phyloP scores from a whole-genome alignment of 2,113 vertebrate genomes.

The Hippocampus guttulatus region DNA sequence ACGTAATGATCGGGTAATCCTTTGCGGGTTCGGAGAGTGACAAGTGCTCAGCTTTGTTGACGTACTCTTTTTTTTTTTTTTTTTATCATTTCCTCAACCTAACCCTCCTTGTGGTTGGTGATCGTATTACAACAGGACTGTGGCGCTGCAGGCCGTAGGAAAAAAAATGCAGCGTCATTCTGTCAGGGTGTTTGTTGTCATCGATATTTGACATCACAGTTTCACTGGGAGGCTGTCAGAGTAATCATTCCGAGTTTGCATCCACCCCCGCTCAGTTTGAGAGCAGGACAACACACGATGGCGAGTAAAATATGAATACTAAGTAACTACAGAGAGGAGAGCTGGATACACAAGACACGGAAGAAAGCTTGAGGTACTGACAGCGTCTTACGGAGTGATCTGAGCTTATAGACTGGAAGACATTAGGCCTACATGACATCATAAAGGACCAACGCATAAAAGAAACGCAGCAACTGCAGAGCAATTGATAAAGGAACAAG shows the following conservation, averaged over 20 bases:
- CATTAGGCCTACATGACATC: too few relatives aligned
- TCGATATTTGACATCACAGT: background rate
- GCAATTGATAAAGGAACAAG: too few relatives aligned
- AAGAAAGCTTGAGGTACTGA: too few relatives aligned
- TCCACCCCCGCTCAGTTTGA: slow-evolving; percentile 8
- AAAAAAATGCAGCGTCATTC: background rate
- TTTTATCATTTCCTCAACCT: background rate
- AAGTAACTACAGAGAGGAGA: too few relatives aligned
- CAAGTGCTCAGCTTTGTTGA: slow-evolving; percentile 46
- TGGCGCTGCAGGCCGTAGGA: background rate
- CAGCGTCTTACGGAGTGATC: too few relatives aligned
- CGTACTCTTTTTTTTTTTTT: too few relatives aligned
- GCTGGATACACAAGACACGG: too few relatives aligned
- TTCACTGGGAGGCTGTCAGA: too few relatives aligned
- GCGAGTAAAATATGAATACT: too few relatives aligned
- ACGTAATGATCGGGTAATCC: slow-evolving; percentile 49
- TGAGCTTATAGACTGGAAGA: too few relatives aligned
- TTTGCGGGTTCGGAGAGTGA: slow-evolving; percentile 32
- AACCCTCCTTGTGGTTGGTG: background rate
- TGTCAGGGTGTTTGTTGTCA: background rate
- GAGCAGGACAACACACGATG: background rate
- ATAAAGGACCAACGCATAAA: too few relatives aligned
- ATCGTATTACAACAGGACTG: background rate
- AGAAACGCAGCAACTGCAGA: too few relatives aligned
- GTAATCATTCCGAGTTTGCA: background rate